Conservation (phyloP, 1,140 invertebrate species). For the Macrobrachium rosenbergii region DNA sequence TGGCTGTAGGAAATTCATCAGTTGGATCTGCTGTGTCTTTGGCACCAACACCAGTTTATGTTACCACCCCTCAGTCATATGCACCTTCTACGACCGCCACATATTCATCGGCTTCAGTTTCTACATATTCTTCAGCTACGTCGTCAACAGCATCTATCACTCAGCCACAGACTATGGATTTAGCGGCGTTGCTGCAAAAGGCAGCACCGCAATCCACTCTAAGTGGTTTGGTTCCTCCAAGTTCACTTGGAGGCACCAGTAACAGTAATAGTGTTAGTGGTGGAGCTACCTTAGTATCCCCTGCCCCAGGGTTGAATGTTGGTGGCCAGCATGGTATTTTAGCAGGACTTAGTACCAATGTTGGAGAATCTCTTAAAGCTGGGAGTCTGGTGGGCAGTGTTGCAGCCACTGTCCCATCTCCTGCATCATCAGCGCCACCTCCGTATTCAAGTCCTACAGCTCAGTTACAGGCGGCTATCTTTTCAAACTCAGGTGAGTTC, state of each 20-base stretch:
- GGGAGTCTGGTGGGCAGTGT: slow-evolving; percentile 51
- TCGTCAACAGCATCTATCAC: slow-evolving; percentile 57
- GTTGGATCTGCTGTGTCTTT: slow-evolving; percentile 43
- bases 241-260: slow-evolving; percentile 38
- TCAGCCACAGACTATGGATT: slow-evolving; percentile 65
- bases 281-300: slow-evolving; percentile 46
- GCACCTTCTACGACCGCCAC: slow-evolving; percentile 21
- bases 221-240: slow-evolving; percentile 49
- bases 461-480: slow-evolving; percentile 52
- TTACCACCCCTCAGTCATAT: slow-evolving; percentile 36
- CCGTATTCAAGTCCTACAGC: slow-evolving; percentile 51
- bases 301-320: slow-evolving; percentile 52
- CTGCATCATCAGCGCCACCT: slow-evolving; percentile 47
- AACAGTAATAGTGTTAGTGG: slow-evolving; percentile 46
- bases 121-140: slow-evolving; percentile 43
- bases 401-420: slow-evolving; percentile 40
- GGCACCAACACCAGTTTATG: slow-evolving; percentile 33
- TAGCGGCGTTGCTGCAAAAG: slow-evolving; percentile 67
- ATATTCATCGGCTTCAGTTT: slow-evolving; percentile 33
- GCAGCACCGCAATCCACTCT: slow-evolving; percentile 64
- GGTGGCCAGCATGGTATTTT: slow-evolving; percentile 56
- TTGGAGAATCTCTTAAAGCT: slow-evolving; percentile 61
- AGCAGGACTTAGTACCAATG: slow-evolving; percentile 58
- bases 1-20: slow-evolving; percentile 46
- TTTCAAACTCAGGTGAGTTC: slow-evolving; percentile 49